These are phyloP conservation scores for Danio jaintianensis DNA, from an alignment of 2,797 vertebrate genomes.

Conservation along the genomic window DNA sequence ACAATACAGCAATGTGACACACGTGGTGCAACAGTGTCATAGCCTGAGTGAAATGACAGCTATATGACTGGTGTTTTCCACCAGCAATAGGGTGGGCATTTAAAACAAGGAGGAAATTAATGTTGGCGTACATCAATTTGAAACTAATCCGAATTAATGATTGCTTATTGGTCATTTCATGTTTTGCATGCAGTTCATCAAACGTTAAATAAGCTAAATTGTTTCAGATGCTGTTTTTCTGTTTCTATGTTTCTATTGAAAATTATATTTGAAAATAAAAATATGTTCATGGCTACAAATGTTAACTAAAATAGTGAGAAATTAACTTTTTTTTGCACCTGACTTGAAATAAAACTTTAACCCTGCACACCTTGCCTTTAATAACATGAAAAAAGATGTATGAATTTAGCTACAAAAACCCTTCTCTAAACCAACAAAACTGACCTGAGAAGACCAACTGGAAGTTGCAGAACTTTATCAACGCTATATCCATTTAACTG, in stretches of 20 bases:
- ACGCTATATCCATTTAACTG: no score
- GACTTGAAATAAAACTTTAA: neutral
- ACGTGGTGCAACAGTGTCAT: slow-evolving; percentile 4
- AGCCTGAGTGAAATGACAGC: slow-evolving; percentile 4
- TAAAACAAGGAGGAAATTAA: neutral
- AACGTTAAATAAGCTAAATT: no score
- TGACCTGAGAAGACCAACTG: no score
- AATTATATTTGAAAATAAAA: neutral
- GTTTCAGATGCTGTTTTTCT: no score
- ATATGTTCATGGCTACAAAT: neutral
- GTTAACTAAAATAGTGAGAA: neutral
- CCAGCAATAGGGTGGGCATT: neutral
- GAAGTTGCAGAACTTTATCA: no score
- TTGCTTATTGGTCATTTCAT: neutral
- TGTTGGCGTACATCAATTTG: neutral
- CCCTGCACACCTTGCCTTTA: no score
- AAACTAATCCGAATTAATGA: neutral
- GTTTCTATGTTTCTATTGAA: no score
- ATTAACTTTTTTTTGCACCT: neutral
- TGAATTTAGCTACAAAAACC: no score
- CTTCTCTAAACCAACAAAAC: no score
- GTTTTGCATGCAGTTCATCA: neutral
- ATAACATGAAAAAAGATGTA: no score
- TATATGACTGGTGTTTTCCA: slow-evolving; percentile 4
- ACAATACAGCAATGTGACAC: slow-evolving; percentile 30